Conservation (phyloP, 2,888 invertebrate species). For the Hypercompe scribonia region DNA sequence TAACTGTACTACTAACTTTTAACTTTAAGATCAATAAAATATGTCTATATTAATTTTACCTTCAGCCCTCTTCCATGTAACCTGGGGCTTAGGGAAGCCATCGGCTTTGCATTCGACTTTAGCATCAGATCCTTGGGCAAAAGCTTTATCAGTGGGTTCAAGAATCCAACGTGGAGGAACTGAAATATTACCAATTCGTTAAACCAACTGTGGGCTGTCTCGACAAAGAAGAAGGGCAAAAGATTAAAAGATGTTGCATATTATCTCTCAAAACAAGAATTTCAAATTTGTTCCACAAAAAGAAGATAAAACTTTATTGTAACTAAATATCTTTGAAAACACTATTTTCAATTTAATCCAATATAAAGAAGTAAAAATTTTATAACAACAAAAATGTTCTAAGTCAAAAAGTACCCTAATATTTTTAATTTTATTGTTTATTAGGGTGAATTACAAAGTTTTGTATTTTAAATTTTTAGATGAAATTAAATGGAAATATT, state of each 20-base stretch:
- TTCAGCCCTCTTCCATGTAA: conserved; percentile 98
- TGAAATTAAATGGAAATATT: background rate
- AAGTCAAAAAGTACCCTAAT: background rate
- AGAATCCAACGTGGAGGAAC: conserved; percentile 98
- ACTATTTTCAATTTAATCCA: background rate
- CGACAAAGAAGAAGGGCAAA: background rate
- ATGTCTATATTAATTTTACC: conserved; percentile 84
- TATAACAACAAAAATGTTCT: background rate
- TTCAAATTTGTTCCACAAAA: background rate
- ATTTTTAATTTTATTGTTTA: background rate
- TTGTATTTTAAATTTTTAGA: background rate
- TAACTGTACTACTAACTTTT: too few species aligned
- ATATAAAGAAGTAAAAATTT: background rate
- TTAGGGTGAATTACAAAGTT: background rate
- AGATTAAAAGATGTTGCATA: background rate
- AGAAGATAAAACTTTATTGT: background rate
- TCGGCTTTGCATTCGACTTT: conserved; percentile 98
- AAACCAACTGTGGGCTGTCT: conserved; percentile 42
- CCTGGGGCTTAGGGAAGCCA: conserved; percentile 97
- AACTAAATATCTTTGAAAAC: background rate
- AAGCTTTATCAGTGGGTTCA: conserved; percentile 97
- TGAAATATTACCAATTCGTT: conserved; percentile 82
- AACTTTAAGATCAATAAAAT: background rate
- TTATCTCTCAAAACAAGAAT: background rate
- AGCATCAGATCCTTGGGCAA: conserved; percentile 97